phyloP scores from a whole-genome alignment of 2,113 vertebrate species.

The Cairina moschata region DNA sequence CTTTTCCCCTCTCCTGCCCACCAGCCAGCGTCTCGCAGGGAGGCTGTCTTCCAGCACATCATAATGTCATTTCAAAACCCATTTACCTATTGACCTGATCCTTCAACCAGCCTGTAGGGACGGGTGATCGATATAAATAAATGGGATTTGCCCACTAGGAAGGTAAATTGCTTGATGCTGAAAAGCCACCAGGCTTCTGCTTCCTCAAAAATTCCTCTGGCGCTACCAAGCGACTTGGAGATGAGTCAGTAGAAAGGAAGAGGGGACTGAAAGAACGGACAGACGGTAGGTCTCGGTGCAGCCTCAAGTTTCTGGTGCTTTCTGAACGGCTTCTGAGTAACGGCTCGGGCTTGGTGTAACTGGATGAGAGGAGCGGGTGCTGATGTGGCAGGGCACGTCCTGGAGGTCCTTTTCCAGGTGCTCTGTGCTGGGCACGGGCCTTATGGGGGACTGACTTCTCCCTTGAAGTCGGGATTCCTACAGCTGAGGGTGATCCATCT shows the following conservation, averaged over 20 bases:
- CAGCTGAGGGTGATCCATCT: background rate
- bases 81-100: background rate
- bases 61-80: background rate
- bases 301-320: background rate
- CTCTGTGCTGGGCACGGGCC: no score
- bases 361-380: fast-evolving
- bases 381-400: background rate
- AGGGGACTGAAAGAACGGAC: background rate
- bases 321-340: background rate
- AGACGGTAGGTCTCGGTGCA: fast-evolving
- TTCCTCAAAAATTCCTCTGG: background rate
- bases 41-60: background rate
- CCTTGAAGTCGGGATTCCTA: background rate
- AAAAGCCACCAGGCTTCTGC: background rate
- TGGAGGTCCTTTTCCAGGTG: background rate
- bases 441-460: background rate
- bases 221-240: background rate
- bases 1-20: background rate
- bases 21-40: background rate
- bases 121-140: no score
- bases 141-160: background rate
- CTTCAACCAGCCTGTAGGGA: background rate
- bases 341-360: fast-evolving
- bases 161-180: background rate
- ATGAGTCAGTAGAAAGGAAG: background rate